Base-by-base conservation (phyloP, 2,888 invertebrate genomes). In the Cantharis rustica region DNA sequence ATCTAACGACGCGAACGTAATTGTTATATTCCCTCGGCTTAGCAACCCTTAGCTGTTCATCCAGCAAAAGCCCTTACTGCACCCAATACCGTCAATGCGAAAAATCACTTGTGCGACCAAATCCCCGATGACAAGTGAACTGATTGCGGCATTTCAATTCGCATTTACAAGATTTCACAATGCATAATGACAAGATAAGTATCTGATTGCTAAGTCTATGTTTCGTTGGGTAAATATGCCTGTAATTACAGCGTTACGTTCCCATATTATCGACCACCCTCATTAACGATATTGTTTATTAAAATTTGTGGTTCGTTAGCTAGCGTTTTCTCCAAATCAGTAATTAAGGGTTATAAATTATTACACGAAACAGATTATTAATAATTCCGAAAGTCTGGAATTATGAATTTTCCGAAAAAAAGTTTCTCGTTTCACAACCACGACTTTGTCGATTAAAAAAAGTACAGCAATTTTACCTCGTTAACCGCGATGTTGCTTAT, bases 1-100 rank as follows among this genome's bases (percentile, higher is more conserved):
- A 86, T 86, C 87, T 87, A 88, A 87, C 87, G 88, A 87, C 84
- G 86, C 87, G 87, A 86, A 87, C 87, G 86, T 87, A 88, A 88
- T 88, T 87, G 87, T 87, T 86, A 84, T 86, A 85, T 83, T 85
- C 86, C 86, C 85, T 83, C 78, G 77, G 78, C 77, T 79, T 77
- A 77, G 69, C 79, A 75, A 77, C 79, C 79, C 79, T 79, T 69
- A 62, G 73, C 69, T 73, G 76, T 63, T 79, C 79, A 82, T 76
- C 79, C 77, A 81, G 74, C 82, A 82, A 83, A 80, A 79, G 74
- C 79, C 80, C 81, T 75, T 77, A 77, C 76, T 75, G 69, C 68
- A 74, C 74, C 75, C 80, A 83, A 84, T 84, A 77, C 80, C 77
- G 77, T 73, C 81, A 80, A 76, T 79, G 75, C 79, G 83, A 86